phyloP scores from a whole-genome alignment of 2,888 invertebrate genomes.

The Graphium colonna region DNA sequence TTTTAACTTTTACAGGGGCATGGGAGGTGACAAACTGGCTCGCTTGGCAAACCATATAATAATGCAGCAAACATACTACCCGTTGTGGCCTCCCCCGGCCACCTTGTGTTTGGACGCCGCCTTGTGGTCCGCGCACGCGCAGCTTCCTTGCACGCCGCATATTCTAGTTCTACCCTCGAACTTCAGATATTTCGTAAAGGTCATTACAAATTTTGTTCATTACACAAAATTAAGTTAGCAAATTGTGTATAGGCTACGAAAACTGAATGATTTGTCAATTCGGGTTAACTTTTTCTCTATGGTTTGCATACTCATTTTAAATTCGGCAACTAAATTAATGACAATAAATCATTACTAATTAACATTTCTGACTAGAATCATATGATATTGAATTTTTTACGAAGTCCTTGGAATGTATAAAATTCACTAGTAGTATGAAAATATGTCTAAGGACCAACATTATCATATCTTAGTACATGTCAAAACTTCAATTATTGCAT shows the following conservation, averaged over 20 bases:
- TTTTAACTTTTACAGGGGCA: constrained; percentile 47
- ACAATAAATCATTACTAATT: too few relatives aligned
- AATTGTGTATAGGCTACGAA: not conserved
- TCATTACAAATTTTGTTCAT: too few relatives aligned
- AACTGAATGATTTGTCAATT: not conserved
- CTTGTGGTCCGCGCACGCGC: constrained; percentile 85
- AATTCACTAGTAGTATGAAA: too few relatives aligned
- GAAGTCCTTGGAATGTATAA: too few relatives aligned
- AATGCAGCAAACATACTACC: constrained; percentile 89
- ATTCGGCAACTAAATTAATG: too few relatives aligned
- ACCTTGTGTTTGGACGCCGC: constrained; percentile 86
- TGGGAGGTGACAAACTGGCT: constrained; percentile 83
- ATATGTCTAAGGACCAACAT: too few relatives aligned
- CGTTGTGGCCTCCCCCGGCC: constrained; percentile 86
- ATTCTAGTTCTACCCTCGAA: constrained; percentile 91
- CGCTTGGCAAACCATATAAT: constrained; percentile 88
- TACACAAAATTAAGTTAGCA: not conserved
- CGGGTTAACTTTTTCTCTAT: not conserved
- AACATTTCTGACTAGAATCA: too few relatives aligned
- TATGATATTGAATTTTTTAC: too few relatives aligned
- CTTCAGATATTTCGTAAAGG: constrained; percentile 90
- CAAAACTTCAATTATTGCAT: too few relatives aligned
- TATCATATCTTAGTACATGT: too few relatives aligned
- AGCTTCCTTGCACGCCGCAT: constrained; percentile 87
- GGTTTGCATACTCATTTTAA: too few relatives aligned